Evolutionary conservation across 30 jellyfish, hydroid and myxozoan species (phyloP).

Genomic region (Pelagia noctiluca): DNA sequence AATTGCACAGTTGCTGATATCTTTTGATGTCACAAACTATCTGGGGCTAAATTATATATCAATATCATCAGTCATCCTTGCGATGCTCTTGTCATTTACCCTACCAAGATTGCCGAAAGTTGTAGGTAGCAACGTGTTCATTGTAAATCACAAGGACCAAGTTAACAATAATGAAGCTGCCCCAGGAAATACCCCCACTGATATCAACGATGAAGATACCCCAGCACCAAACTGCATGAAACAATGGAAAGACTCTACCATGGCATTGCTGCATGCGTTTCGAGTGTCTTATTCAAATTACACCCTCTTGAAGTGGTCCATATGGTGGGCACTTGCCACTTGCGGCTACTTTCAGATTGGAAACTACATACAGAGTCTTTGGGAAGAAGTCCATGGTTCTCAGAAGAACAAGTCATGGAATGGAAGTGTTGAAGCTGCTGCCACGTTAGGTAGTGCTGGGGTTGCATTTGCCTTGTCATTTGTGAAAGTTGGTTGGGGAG

Average conservation of each 20-base stretch:
- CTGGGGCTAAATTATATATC: slow-evolving; percentile 83
- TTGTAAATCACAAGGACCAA: neutral
- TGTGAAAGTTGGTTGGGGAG: slow-evolving; percentile 67
- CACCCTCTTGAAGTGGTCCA: slow-evolving; percentile 75
- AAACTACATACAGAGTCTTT: slow-evolving; percentile 82
- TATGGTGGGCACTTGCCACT: slow-evolving; percentile 96
- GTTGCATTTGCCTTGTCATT: slow-evolving; percentile 68
- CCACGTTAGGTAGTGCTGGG: slow-evolving; percentile 81
- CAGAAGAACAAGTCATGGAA: slow-evolving; percentile 52
- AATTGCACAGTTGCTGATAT: slow-evolving; percentile 83
- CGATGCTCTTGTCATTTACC: slow-evolving; percentile 61
- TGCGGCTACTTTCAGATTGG: slow-evolving; percentile 95
- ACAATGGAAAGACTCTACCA: slow-evolving; percentile 22
- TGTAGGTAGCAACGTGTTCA: slow-evolving; percentile 29
- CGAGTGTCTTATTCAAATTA: slow-evolving; percentile 61
- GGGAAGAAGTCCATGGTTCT: slow-evolving; percentile 78
- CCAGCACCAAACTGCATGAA: neutral
- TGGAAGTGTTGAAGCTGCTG: slow-evolving; percentile 94
- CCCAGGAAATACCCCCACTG: neutral
- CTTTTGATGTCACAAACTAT: slow-evolving; percentile 68
- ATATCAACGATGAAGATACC: neutral
- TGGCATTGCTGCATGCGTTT: slow-evolving; percentile 53
- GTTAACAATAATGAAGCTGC: neutral
- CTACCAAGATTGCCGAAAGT: slow-evolving; percentile 92
- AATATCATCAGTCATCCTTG: slow-evolving; percentile 60